Conservation (phyloP, 2,888 invertebrate genomes). For the Drosophila dives region DNA sequence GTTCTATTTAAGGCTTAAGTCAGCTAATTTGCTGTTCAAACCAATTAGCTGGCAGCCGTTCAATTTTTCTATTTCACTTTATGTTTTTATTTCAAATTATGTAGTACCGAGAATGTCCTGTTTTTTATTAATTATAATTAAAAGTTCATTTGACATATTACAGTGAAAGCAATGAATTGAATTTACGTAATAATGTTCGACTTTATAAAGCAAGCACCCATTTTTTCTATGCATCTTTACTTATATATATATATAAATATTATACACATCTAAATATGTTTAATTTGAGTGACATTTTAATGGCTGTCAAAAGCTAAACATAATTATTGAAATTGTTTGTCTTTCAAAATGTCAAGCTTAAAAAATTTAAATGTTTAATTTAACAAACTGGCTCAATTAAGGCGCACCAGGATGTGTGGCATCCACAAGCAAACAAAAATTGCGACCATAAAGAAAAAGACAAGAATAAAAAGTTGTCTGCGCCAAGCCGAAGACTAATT, state of each 20-base stretch:
- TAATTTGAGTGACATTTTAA: constrained; percentile 7
- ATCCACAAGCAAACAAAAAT: constrained; percentile 7
- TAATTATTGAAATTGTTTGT: constrained; percentile 37
- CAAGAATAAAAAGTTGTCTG: background rate
- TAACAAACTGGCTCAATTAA: constrained; percentile 52
- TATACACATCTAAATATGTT: background rate
- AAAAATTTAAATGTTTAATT: constrained; percentile 53
- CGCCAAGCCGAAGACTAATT: background rate
- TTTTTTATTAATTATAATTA: too few species aligned
- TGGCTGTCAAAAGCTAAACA: constrained; percentile 17
- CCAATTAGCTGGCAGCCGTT: constrained; percentile 1
- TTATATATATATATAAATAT: too few species aligned
- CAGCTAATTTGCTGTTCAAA: background rate
- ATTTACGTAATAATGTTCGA: too few species aligned
- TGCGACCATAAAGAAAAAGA: constrained; percentile 15
- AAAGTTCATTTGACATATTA: too few species aligned
- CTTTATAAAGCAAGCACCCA: too few species aligned
- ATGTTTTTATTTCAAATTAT: background rate
- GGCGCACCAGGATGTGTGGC: background rate
- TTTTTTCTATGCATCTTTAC: too few species aligned
- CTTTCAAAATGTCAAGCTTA: constrained; percentile 35
- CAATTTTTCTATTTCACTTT: background rate
- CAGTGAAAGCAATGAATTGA: too few species aligned
- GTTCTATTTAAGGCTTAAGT: background rate
- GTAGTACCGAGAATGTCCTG: too few species aligned